Conservation (phyloP, 2,797 vertebrate species). For the Myotis myotis region DNA sequence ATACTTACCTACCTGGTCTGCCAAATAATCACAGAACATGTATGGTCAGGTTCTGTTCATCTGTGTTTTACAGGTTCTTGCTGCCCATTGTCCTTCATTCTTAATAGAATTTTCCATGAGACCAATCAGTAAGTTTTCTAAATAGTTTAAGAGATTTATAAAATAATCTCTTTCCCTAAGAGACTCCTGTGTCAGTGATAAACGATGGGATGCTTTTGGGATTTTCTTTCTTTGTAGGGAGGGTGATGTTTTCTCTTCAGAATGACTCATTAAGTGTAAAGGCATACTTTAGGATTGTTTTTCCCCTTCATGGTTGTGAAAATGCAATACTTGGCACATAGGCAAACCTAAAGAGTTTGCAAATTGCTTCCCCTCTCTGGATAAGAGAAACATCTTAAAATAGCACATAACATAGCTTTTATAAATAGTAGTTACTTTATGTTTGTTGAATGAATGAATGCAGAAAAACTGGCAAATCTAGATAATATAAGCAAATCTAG, state of each 20-base stretch:
- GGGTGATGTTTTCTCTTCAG: conserved; percentile 1
- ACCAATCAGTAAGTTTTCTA: conserved; percentile 11
- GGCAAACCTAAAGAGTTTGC: conserved; percentile 4
- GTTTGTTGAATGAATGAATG: not conserved
- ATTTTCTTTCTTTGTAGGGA: not conserved
- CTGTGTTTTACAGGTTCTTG: conserved; percentile 23
- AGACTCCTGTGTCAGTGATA: not conserved
- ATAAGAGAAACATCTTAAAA: conserved; percentile 41
- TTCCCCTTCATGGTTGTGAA: not conserved
- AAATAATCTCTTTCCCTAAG: conserved; percentile 13
- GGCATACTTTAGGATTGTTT: not conserved
- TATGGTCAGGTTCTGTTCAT: conserved; percentile 26
- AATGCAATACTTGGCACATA: conserved; percentile 24
- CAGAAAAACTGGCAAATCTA: not conserved
- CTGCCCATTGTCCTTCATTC: not conserved
- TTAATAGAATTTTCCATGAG: not conserved
- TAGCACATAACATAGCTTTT: conserved; percentile 4
- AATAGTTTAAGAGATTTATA: not conserved
- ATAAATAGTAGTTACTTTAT: not conserved
- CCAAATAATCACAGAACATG: not conserved
- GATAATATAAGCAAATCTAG: not conserved
- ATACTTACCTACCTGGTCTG: not conserved
- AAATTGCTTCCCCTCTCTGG: not conserved
- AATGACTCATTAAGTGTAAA: conserved; percentile 25
- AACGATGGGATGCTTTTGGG: not conserved